These are phyloP conservation scores for Mirounga angustirostris DNA, from an alignment of 2,113 vertebrate species.

Conservation along the genomic window DNA sequence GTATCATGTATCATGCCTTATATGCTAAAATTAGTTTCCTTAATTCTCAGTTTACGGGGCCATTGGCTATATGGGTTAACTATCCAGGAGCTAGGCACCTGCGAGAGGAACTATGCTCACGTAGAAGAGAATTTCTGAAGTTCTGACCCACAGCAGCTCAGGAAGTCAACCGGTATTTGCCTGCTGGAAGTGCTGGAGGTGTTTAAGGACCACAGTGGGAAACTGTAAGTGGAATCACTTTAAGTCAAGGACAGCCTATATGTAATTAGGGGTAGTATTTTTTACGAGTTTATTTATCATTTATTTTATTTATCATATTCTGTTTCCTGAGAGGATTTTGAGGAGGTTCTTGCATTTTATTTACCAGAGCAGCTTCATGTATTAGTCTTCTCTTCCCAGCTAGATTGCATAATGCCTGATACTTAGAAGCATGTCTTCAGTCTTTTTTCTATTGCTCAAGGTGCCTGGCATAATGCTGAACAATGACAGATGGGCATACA, in stretches of 20 bases:
- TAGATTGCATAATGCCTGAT: neutral
- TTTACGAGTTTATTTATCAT: constrained; percentile 11
- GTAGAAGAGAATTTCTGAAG: neutral
- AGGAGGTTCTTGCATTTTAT: constrained; percentile 18
- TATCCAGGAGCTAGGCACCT: neutral
- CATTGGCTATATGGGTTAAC: neutral
- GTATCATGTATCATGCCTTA: neutral
- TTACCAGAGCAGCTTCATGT: neutral
- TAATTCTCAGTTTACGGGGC: neutral
- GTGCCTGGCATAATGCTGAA: neutral
- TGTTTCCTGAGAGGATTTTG: constrained; percentile 4
- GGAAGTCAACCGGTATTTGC: neutral
- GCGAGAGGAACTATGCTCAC: neutral
- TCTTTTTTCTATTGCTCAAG: neutral
- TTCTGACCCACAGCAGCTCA: neutral
- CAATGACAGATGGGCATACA: neutral
- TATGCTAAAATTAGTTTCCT: neutral
- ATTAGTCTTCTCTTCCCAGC: neutral
- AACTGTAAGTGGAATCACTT: neutral
- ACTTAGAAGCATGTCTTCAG: neutral
- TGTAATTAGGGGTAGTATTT: neutral
- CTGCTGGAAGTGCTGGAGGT: neutral
- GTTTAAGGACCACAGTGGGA: neutral
- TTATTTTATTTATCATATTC: constrained; percentile 17
- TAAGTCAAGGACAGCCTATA: neutral